Evolutionary conservation across 1,140 invertebrate species (phyloP).

Genomic region (Paramacrobiotus metropolitanus): DNA sequence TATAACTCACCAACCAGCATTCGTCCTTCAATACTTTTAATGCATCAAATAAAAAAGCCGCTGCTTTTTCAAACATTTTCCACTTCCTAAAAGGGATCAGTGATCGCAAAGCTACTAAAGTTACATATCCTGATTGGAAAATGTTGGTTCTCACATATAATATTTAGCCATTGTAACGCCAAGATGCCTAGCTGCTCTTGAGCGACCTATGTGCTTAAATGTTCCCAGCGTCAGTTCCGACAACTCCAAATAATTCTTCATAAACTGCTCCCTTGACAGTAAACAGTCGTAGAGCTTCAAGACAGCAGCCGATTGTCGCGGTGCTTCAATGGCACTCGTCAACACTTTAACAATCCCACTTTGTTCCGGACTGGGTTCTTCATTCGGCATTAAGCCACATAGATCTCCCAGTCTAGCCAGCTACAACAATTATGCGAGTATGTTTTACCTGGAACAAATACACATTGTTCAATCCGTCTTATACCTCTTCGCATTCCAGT

Average conservation of each 20-base stretch:
- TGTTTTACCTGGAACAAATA: not conserved
- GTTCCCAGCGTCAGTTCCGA: conserved; percentile 85
- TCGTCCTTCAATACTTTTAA: conserved; percentile 61
- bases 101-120: not conserved
- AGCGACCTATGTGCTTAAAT: conserved; percentile 74
- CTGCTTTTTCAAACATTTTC: conserved; percentile 60
- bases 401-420: conserved; percentile 58
- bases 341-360: conserved; percentile 66
- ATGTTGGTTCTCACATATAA: conserved; percentile 34
- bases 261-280: conserved; percentile 63
- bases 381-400: conserved; percentile 69
- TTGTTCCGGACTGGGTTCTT: conserved; percentile 47
- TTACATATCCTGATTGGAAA: not conserved
- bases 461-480: not conserved
- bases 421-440: conserved; percentile 25
- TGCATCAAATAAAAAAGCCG: conserved; percentile 60
- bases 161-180: conserved; percentile 68
- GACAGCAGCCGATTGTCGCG: conserved; percentile 44
- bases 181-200: conserved; percentile 56
- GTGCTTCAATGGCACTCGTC: conserved; percentile 22
- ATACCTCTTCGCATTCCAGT: not conserved
- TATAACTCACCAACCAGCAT: conserved; percentile 42
- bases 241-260: conserved; percentile 69
- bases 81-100: conserved; percentile 31
- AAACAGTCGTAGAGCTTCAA: conserved; percentile 65